Evolutionary conservation across 2,888 invertebrate genomes (phyloP).

Genomic region (Drosophila cracens): DNA sequence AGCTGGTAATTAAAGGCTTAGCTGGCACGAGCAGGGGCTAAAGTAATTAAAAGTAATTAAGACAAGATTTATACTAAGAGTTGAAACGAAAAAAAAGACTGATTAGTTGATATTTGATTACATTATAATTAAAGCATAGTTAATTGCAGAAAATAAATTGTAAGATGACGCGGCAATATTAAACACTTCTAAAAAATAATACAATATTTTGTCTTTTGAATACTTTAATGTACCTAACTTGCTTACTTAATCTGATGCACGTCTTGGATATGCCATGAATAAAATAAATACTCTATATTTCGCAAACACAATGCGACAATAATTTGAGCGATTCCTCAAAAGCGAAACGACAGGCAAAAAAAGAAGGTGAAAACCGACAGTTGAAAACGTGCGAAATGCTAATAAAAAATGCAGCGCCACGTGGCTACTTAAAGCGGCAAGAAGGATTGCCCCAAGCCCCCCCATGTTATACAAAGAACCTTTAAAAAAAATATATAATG

Average conservation of each 20-base stretch:
- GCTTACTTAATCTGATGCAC: not conserved
- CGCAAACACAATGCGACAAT: constrained; percentile 20
- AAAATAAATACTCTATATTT: constrained; percentile 8
- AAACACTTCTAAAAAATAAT: not conserved
- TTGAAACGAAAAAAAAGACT: not conserved
- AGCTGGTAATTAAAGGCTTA: not conserved
- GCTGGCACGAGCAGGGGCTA: no score
- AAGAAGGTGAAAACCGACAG: constrained; percentile 22
- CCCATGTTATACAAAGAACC: constrained; percentile 1
- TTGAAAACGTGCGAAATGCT: constrained; percentile 67
- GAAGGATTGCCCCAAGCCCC: constrained; percentile 1
- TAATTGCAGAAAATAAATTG: not conserved
- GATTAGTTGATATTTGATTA: not conserved
- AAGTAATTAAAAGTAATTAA: not conserved
- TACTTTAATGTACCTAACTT: no score
- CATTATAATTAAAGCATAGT: not conserved
- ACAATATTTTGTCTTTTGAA: no score
- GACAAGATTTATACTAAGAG: not conserved
- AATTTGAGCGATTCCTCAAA: constrained; percentile 20
- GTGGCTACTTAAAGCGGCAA: constrained; percentile 25
- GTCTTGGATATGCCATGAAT: constrained; percentile 6
- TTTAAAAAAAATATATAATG: not conserved
- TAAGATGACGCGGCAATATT: not conserved
- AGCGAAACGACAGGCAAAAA: constrained; percentile 20
- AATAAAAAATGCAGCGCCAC: constrained; percentile 69